phyloP scores from a whole-genome alignment of 1,140 invertebrate genomes.

The Hormaphis cornu region DNA sequence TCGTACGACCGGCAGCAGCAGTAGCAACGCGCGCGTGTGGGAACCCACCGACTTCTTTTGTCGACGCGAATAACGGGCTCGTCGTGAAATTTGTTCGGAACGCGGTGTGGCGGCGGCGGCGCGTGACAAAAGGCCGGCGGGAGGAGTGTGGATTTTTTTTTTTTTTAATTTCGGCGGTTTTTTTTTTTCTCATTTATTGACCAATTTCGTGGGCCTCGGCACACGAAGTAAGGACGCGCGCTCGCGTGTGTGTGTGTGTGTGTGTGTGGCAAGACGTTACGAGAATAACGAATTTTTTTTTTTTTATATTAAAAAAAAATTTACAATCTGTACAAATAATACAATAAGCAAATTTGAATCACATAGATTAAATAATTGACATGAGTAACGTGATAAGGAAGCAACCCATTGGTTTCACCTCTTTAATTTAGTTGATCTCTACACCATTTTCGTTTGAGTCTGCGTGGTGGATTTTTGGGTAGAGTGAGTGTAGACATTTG shows the following conservation, averaged over 20 bases:
- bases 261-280: not conserved
- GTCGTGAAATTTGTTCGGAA: conserved; percentile 32
- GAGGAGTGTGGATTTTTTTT: conserved; percentile 16
- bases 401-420: too few species aligned
- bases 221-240: conserved; percentile 2
- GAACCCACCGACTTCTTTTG: conserved; percentile 21
- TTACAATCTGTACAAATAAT: not conserved
- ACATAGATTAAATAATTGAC: too few species aligned
- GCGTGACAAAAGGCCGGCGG: not conserved
- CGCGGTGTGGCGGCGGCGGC: not conserved
- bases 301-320: too few species aligned
- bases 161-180: not conserved
- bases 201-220: not conserved
- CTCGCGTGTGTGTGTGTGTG: too few species aligned
- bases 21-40: conserved; percentile 12
- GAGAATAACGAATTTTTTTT: conserved; percentile 21
- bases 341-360: too few species aligned
- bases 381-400: too few species aligned
- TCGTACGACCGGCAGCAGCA: conserved; percentile 1
- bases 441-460: too few species aligned
- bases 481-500: too few species aligned
- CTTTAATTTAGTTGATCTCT: too few species aligned
- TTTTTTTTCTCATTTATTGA: conserved; percentile 3
- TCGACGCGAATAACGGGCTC: conserved; percentile 24
- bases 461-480: too few species aligned